Evolutionary conservation across 2,888 invertebrate genomes (phyloP).

Genomic region (Tuberolachnus salignus): DNA sequence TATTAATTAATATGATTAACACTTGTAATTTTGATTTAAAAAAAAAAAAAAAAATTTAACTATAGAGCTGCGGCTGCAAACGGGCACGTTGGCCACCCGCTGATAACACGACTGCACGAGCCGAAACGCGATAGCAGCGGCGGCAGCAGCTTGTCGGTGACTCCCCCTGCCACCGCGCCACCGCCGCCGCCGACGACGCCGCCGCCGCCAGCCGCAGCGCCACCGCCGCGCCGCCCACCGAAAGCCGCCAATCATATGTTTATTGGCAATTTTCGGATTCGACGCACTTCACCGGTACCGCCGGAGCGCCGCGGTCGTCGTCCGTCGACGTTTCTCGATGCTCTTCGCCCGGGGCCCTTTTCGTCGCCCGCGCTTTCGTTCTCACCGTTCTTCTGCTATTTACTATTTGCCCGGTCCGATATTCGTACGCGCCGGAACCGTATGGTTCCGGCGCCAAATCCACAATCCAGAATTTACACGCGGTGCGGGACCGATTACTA

Average conservation of each 20-base stretch:
- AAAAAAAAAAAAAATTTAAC: conserved; percentile 53
- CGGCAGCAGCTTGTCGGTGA: conserved; percentile 49
- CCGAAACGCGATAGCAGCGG: conserved; percentile 51
- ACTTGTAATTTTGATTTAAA: conserved; percentile 33
- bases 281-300: conserved; percentile 37
- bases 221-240: conserved; percentile 22
- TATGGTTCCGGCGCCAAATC: too few relatives aligned
- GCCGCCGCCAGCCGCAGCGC: background rate
- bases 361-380: background rate
- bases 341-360: background rate
- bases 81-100: conserved; percentile 57
- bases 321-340: conserved; percentile 2
- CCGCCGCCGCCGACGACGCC: background rate
- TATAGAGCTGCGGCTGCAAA: conserved; percentile 54
- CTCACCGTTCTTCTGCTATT: background rate
- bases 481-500: too few relatives aligned
- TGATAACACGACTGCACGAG: conserved; percentile 56
- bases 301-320: background rate
- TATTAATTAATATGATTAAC: conserved; percentile 10
- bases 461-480: too few relatives aligned
- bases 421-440: too few relatives aligned
- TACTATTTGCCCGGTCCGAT: background rate
- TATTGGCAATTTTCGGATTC: conserved; percentile 56
- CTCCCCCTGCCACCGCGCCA: conserved; percentile 13
- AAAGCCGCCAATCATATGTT: conserved; percentile 55